phyloP scores from a whole-genome alignment of 2,797 vertebrate genomes.

The Epinephelus awoara region DNA sequence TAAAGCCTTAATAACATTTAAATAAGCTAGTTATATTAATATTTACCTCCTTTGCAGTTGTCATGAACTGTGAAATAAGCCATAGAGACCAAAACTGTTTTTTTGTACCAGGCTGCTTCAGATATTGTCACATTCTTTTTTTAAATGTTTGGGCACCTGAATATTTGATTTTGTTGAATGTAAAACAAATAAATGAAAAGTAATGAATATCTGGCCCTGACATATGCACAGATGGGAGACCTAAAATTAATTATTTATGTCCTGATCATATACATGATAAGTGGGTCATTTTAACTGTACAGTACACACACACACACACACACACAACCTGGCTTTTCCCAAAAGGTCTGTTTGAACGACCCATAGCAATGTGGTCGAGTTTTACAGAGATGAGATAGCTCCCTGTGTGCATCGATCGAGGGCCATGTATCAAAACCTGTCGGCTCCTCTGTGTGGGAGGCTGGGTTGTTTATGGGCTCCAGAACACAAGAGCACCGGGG shows the following conservation, averaged over 20 bases:
- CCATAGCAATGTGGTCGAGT: constrained; percentile 46
- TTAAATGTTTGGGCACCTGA: background rate
- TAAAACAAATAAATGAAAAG: background rate
- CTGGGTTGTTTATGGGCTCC: constrained; percentile 73
- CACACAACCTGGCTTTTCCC: constrained; percentile 33
- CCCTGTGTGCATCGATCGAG: constrained; percentile 58
- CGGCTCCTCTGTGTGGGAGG: constrained; percentile 54
- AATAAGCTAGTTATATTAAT: too few species aligned
- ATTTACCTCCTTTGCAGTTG: too few species aligned
- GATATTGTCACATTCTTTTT: background rate
- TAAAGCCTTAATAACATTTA: too few species aligned
- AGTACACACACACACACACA: constrained; percentile 6
- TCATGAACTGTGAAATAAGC: too few species aligned
- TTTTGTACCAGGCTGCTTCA: background rate
- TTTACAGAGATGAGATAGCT: constrained; percentile 62
- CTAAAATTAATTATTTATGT: constrained; percentile 10
- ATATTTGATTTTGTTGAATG: background rate
- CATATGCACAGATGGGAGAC: background rate
- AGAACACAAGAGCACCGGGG: constrained; percentile 61
- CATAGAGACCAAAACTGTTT: too few species aligned
- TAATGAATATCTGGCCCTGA: constrained; percentile 6
- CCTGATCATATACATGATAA: constrained; percentile 13
- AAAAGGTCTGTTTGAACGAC: constrained; percentile 43
- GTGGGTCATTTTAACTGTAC: constrained; percentile 16
- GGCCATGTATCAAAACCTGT: constrained; percentile 72